Evolutionary conservation across 2,113 vertebrate genomes (phyloP).

Genomic region (Danionella cerebrum): DNA sequence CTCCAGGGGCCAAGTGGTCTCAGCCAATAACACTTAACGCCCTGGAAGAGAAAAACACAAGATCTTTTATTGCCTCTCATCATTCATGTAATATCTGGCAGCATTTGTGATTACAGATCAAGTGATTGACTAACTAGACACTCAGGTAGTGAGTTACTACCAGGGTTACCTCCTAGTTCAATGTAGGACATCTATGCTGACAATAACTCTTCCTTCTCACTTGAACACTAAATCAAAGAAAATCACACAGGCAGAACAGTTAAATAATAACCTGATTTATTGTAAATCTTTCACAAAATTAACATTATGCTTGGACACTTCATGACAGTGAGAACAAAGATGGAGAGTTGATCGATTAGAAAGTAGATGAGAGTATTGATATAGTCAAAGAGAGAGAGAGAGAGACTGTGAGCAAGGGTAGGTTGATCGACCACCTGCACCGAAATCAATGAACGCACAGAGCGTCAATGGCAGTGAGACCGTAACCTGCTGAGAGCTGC

Average conservation of each 20-base stretch:
- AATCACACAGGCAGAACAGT: constrained; percentile 55
- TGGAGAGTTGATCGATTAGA: constrained; percentile 51
- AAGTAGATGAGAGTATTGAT: constrained; percentile 56
- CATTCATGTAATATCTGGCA: constrained; percentile 93
- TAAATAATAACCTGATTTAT: constrained; percentile 66
- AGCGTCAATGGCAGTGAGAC: neutral
- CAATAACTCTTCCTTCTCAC: constrained; percentile 63
- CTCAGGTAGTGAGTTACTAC: constrained; percentile 86
- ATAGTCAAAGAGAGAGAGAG: constrained; percentile 46
- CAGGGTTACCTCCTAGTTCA: constrained; percentile 51
- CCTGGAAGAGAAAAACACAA: constrained; percentile 82
- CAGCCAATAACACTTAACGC: constrained; percentile 81
- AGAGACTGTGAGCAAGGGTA: constrained; percentile 44
- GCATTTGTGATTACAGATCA: constrained; percentile 95
- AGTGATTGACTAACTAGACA: constrained; percentile 97
- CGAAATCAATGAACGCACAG: constrained; percentile 53
- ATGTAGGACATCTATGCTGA: constrained; percentile 43
- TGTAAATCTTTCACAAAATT: constrained; percentile 66
- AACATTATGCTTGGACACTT: constrained; percentile 46
- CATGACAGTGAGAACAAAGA: constrained; percentile 43
- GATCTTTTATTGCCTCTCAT: constrained; percentile 84
- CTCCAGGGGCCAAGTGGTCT: constrained; percentile 65
- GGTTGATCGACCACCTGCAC: constrained; percentile 64
- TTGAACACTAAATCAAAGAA: constrained; percentile 60
- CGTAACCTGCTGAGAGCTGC: neutral